phyloP scores from a whole-genome alignment of 2,113 vertebrate species.

The Irena cyanogastra region DNA sequence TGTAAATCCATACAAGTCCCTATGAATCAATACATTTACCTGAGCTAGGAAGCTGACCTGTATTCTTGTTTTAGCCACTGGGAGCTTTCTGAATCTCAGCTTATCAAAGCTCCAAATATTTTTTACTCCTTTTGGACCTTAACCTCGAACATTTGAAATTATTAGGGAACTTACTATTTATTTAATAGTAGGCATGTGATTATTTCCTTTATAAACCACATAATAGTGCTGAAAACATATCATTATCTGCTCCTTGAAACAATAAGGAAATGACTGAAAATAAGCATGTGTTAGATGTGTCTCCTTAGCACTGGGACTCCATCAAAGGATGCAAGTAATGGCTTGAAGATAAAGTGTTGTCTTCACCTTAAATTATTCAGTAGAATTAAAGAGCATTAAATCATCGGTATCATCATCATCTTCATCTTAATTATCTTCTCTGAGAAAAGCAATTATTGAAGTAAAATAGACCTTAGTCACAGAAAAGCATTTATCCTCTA shows the following conservation, averaged over 20 bases:
- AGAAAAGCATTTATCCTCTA: not conserved
- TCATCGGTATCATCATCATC: not conserved
- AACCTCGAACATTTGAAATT: not conserved
- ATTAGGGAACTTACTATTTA: not conserved
- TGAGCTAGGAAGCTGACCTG: not conserved
- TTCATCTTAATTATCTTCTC: not conserved
- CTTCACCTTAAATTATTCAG: not conserved
- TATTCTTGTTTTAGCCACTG: not conserved
- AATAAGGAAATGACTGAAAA: not conserved
- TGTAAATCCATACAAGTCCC: not conserved
- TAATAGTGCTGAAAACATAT: not conserved
- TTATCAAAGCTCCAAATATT: not conserved
- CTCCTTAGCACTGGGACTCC: not conserved
- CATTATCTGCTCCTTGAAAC: not conserved
- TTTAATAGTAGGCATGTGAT: not conserved
- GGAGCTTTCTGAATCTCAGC: not conserved
- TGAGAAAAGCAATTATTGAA: not conserved
- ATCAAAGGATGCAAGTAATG: not conserved
- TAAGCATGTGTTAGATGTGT: not conserved
- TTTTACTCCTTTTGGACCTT: not conserved
- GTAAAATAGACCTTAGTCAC: not conserved
- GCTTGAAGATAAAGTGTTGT: not conserved
- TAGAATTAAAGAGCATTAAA: not conserved
- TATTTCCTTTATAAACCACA: not conserved
- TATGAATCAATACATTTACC: not conserved